phyloP scores from a whole-genome alignment of 2,113 vertebrate species.

The Aplodontia rufa region DNA sequence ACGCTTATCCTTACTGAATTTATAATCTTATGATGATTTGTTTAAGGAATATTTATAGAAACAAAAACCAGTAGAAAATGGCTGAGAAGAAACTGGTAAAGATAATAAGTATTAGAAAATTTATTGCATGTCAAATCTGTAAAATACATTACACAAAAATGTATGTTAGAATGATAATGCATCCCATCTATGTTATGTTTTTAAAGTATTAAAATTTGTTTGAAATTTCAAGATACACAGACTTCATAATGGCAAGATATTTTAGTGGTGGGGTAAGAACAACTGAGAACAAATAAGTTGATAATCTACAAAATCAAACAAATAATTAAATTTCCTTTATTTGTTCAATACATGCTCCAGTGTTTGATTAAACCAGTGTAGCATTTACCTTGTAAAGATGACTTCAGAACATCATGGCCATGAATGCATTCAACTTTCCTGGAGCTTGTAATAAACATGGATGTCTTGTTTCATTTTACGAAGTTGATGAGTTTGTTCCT shows the following conservation, averaged over 20 bases:
- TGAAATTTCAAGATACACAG: background rate
- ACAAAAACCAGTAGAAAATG: background rate
- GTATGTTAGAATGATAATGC: background rate
- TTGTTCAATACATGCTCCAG: background rate
- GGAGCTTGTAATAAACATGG: background rate
- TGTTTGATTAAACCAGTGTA: slow-evolving; percentile 1
- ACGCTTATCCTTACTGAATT: background rate
- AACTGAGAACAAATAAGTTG: background rate
- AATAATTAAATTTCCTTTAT: background rate
- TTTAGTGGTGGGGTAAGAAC: background rate
- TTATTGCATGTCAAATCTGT: background rate
- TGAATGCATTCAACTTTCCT: background rate
- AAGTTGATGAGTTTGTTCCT: background rate
- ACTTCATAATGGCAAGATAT: background rate
- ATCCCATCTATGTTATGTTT: background rate
- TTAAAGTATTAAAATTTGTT: slow-evolving; percentile 10
- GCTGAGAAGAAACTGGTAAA: background rate
- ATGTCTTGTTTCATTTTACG: slow-evolving; percentile 14
- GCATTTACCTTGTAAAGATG: background rate
- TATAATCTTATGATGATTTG: background rate
- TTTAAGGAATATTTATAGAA: background rate
- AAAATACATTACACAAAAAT: slow-evolving; percentile 12
- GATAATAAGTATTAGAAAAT: background rate
- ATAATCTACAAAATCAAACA: slow-evolving; percentile 2
- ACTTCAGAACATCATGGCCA: background rate